A percentile compares a stretch with the other conserved stretches of the same genome.
Conservation (phyloP, 2,888 invertebrate genomes). For the Drosophila bunnanda region DNA sequence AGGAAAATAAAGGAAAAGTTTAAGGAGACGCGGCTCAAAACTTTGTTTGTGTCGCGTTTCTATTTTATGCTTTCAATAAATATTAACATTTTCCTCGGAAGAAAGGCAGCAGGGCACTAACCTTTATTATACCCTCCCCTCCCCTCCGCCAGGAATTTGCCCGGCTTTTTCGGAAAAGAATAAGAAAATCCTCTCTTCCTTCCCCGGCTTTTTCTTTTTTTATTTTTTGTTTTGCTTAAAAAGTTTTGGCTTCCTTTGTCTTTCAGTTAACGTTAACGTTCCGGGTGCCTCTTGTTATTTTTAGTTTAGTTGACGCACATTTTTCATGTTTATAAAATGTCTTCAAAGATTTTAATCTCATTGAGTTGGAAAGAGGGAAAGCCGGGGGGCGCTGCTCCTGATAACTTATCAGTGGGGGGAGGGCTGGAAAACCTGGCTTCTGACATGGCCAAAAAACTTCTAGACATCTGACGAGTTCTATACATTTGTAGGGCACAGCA, state of each 20-base stretch:
- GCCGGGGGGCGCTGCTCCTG: neutral
- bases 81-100: constrained; percentile 65
- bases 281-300: constrained; percentile 48
- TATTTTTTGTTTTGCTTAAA: neutral
- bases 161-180: constrained; percentile 6
- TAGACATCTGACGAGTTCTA: constrained; percentile 20
- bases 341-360: constrained; percentile 79
- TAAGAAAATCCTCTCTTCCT: neutral
- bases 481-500: constrained; percentile 1
- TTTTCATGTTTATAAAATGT: constrained; percentile 78
- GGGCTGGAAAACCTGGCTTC: constrained; percentile 18
- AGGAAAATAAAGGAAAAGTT: constrained; percentile 14
- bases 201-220: no score
- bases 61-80: constrained; percentile 75
- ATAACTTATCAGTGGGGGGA: no score
- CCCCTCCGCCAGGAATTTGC: neutral
- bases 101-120: constrained; percentile 18
- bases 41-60: constrained; percentile 38
- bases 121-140: neutral
- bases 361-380: constrained; percentile 27
- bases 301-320: constrained; percentile 68
- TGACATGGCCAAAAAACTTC: constrained; percentile 12
- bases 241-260: constrained; percentile 22
- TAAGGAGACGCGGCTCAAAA: constrained; percentile 33
- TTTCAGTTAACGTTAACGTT: constrained; percentile 23